These are phyloP conservation scores for Zaprionus bogoriensis DNA, from an alignment of 2,888 invertebrate species.

Conservation along the genomic window DNA sequence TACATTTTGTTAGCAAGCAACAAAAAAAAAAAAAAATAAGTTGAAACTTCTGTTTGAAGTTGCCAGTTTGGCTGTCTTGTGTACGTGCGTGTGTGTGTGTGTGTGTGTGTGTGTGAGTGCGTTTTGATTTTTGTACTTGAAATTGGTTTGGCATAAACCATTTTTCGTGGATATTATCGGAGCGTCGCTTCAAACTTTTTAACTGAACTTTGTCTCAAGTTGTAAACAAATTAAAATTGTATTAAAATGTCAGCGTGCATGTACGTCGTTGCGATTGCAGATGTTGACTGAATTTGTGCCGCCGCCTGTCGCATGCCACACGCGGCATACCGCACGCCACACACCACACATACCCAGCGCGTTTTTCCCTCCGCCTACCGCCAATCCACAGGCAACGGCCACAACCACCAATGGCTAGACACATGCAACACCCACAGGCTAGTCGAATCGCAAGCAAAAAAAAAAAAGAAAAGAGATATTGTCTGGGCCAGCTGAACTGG, in stretches of 20 bases:
- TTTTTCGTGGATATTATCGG: constrained; percentile 54
- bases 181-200: constrained; percentile 33
- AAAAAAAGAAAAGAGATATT: neutral
- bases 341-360: constrained; percentile 11
- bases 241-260: constrained; percentile 58
- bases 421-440: constrained; percentile 11
- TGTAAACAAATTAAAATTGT: constrained; percentile 74
- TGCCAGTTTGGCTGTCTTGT: constrained; percentile 11
- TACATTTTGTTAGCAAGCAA: constrained; percentile 58
- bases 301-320: constrained; percentile 28
- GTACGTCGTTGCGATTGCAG: constrained; percentile 16
- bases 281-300: constrained; percentile 16
- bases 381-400: constrained; percentile 20
- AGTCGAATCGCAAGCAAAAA: neutral
- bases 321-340: constrained; percentile 8
- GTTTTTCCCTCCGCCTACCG: too few species aligned
- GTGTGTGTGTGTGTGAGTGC: constrained; percentile 23
- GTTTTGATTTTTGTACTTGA: constrained; percentile 72
- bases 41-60: constrained; percentile 64
- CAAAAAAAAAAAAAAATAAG: constrained; percentile 34
- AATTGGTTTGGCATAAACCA: constrained; percentile 73
- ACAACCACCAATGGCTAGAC: constrained; percentile 33
- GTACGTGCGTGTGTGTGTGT: constrained; percentile 3
- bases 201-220: constrained; percentile 59
- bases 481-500: neutral